Base-by-base conservation (phyloP, 2,113 vertebrate genomes). In the Laterallus jamaicensis region DNA sequence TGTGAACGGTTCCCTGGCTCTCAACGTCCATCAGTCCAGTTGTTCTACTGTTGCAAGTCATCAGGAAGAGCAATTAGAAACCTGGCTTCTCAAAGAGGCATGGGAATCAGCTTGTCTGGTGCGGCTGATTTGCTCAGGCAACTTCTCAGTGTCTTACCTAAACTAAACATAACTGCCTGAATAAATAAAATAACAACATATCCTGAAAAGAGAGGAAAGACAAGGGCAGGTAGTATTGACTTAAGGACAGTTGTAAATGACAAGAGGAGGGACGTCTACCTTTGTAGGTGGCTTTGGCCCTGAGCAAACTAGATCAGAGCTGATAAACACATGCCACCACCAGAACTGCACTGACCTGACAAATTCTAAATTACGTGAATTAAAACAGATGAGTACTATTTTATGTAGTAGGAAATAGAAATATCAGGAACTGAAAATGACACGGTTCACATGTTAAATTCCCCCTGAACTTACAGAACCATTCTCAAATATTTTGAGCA, bases 141-240 rank as follows among this genome's bases (percentile, higher is more conserved):
- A 60, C 60, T 67, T 93, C 87, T 94, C 75, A 52, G 63, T 86
- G 76, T 91, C 94, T 86, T 91, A 96, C 82, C 84, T 63, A 94
- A 95, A 95, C 78, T 59, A 93, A 95, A 91, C 74, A 10, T 22
- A 90, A 81, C 68, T 88, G 88, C 59, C 59, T 92, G 82, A 88
- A 90, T 88, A 92, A 93, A 96, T 71, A 94, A 82, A 91, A 80
- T 63, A 88, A 92, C 10, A 10, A 92, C 10, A 10, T 82, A 74
- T 74, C 79, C 60, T 81, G 84, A 96, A 80, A 73, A 35, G 50
- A 87, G 69, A 89, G 22, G 70, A 69, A 82, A 91, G 90, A 74
- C 59, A 68, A 88, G 82, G 90, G 90, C 79, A 87, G 94, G 88
- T 28, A 91, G 70, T 90, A 55, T 77, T 95, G 96, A 93, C 82